Evolutionary conservation across 53 echinoderm and acorn worm species (phyloP), one percentile per base, ranked within the genome.

Genomic region (Crossaster papposus): DNA sequence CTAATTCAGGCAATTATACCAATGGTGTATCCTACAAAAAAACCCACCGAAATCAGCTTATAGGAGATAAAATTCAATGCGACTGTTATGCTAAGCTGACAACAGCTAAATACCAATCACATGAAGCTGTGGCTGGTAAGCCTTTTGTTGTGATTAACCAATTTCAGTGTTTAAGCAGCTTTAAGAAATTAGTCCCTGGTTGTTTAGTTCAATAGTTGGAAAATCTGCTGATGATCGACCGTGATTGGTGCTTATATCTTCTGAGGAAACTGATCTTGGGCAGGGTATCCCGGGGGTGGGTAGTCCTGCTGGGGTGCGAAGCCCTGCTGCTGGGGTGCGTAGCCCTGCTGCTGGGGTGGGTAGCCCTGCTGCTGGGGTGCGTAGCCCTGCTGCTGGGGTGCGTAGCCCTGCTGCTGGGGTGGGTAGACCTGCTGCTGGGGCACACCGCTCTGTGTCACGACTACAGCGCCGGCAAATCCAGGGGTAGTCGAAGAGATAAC

Each of bases 261-360:
- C 22, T 15, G 58, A 58, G 58, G 58, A 17, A 8, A 18, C 17
- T 12, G 80, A 58, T 80, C 53, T 10, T 52, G 13, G 10, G 79
- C 20, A 53, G 50, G 51, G 26, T 52, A 51, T 52, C 34, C 51
- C 79, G 51, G 79, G 80, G 80, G 4, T 1, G 55, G 58, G 58
- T 80, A 80, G 5, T 58, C 80, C 80, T 78, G 80, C 51, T 50
- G 51, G 51, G 79, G 79, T 12, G 79, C 1, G 79, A 52, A 79
- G 79, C 79, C 79, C 51, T 22, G 18, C n/a, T n/a, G n/a, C 28
- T n/a, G 68, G 24, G 33, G 30, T 9, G 75, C 24, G 31, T 74
- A 74, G 36, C 75, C 75, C 35, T 80, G 80, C n/a, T n/a, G n/a
- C 31, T 54, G 80, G 23, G 79, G 79, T 8, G 79, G 9, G 53